Evolutionary conservation across 2,888 invertebrate genomes (phyloP), one percentile per base, ranked within the genome.

Genomic region (Troides helena): DNA sequence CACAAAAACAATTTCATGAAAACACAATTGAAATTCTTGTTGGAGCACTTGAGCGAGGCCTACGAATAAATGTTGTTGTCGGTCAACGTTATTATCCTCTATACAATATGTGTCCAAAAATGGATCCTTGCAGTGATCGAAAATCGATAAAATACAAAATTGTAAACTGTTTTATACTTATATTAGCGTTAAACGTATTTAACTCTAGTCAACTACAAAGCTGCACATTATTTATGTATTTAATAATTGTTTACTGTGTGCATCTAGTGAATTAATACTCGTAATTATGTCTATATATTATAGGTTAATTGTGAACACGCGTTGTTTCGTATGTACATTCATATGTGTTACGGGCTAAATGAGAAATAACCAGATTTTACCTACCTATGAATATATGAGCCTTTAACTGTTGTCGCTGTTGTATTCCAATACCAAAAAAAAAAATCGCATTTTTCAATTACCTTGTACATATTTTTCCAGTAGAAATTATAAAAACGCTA

Each of bases 11-110:
- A 79, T 80, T 90, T 86, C 84, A 90, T 91, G 91, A 93, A 90
- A 85, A 83, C 77, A 73, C 91, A 91, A 82, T 93, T 94, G 85
- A 94, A 93, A 85, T 94, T 94, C 85, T 90, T 94, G 81, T 93
- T 95, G 84, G 94, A 95, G 85, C 93, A 94, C 83, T 86, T 95
- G 87, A 95, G 95, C 88, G 94, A 95, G 85, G 92, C 95, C 76
- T 95, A 95, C 86, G 94, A 95, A 86, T 95, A 89, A 93, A 81
- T 72, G 75, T 75, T 84, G 85, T 84, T 85, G 84, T 78, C 73
- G 73, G 86, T 89, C 89, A 87, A 86, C 76, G 87, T 88, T 39
- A 87, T 84, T 90, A 90, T 85, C 90, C 90, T 90, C 90, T 72
- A 82, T 81, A 88, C 88, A 85, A 88, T 87, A 88, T 87, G 84